Evolutionary conservation across 2,113 vertebrate genomes (phyloP).

Genomic region (Pluvialis apricaria): DNA sequence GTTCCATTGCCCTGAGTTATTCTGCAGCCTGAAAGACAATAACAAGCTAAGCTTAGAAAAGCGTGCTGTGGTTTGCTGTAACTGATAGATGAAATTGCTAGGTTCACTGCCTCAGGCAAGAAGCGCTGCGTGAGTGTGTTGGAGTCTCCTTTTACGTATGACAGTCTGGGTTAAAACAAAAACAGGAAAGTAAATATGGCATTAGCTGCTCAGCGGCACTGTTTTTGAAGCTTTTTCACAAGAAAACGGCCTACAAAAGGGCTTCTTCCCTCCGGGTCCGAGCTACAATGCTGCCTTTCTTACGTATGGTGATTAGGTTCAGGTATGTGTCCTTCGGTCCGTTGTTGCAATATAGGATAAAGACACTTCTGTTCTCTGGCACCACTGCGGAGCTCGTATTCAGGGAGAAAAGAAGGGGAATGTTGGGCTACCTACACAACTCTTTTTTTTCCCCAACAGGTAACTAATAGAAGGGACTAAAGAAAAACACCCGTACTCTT

Average conservation of each 20-base stretch:
- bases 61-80: neutral
- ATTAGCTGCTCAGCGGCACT: neutral
- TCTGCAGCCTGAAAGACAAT: conserved; percentile 31
- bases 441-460: neutral
- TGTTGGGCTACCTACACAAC: neutral
- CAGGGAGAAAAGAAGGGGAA: neutral
- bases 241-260: neutral
- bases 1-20: conserved; percentile 23
- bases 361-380: neutral
- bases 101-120: neutral
- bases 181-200: neutral
- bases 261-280: neutral
- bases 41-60: conserved; percentile 18
- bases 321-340: neutral
- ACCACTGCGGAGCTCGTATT: neutral
- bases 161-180: neutral
- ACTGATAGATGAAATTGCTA: neutral
- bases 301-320: neutral
- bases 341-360: neutral
- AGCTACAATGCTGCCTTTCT: neutral
- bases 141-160: neutral
- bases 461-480: neutral
- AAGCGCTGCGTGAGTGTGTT: neutral
- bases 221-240: neutral
- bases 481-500: neutral